These are phyloP conservation scores for Dynastes tityus DNA, from an alignment of 2,888 invertebrate genomes.

Conservation along the genomic window DNA sequence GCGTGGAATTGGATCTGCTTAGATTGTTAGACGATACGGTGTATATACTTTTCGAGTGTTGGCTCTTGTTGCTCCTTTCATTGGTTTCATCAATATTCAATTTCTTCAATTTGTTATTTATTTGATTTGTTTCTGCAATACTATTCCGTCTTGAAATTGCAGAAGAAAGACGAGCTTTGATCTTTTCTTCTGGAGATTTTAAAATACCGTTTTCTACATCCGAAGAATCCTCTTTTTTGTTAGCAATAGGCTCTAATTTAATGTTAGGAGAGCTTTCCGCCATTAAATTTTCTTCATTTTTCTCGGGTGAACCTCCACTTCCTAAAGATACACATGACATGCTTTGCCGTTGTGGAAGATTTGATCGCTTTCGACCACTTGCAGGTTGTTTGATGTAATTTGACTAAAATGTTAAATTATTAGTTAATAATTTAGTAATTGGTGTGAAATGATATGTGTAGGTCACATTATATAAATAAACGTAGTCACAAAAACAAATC, in stretches of 20 bases:
- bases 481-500: too few relatives aligned
- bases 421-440: constrained; percentile 55
- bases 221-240: constrained; percentile 43
- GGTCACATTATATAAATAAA: too few relatives aligned
- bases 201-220: constrained; percentile 59
- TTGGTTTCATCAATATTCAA: constrained; percentile 39
- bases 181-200: constrained; percentile 73
- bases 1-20: constrained; percentile 57
- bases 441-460: neutral
- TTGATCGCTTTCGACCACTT: constrained; percentile 56
- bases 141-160: constrained; percentile 62
- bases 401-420: constrained; percentile 49
- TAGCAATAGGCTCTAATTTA: constrained; percentile 61
- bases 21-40: constrained; percentile 41
- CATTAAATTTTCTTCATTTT: constrained; percentile 22
- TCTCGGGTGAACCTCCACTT: constrained; percentile 49
- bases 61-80: constrained; percentile 21
- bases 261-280: constrained; percentile 65
- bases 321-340: constrained; percentile 49
- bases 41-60: constrained; percentile 47
- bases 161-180: constrained; percentile 74
- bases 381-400: constrained; percentile 52
- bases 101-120: constrained; percentile 48
- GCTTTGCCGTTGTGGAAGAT: constrained; percentile 51
- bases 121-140: constrained; percentile 55